Percentiles rank a stretch among this genome's conserved stretches.
phyloP scores from a whole-genome alignment of 2,888 invertebrate species.

The Heliconius cydno region DNA sequence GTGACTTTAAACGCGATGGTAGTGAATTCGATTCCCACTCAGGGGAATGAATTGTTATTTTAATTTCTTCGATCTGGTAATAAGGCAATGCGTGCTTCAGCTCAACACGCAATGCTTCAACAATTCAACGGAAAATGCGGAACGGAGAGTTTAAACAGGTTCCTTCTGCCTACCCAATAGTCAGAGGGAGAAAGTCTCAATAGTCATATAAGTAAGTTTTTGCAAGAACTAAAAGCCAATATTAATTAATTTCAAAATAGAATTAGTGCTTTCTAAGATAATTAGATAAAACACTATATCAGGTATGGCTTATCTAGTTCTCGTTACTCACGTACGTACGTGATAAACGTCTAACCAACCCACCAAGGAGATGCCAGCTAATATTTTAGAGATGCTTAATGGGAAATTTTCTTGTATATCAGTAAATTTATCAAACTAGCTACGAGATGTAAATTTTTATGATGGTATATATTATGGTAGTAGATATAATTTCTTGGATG shows the following conservation, averaged over 20 bases:
- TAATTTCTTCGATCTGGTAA: no score
- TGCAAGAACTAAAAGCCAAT: slow-evolving; percentile 15
- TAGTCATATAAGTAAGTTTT: background rate
- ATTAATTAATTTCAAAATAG: slow-evolving; percentile 24
- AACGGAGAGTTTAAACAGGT: no score
- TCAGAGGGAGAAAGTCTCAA: background rate
- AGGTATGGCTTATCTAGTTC: slow-evolving; percentile 29
- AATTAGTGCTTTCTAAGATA: slow-evolving; percentile 4
- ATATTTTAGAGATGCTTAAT: background rate
- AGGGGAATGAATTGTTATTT: no score
- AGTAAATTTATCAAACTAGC: background rate
- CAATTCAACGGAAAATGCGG: no score
- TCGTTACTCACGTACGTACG: slow-evolving; percentile 32
- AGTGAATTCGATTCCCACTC: no score
- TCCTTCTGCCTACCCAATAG: no score
- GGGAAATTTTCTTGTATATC: background rate
- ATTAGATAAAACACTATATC: slow-evolving; percentile 22
- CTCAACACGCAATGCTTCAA: no score
- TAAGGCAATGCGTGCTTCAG: no score
- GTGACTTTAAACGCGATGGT: no score
- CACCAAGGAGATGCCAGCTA: background rate
- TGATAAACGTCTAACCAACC: slow-evolving; percentile 16
- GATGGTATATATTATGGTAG: background rate
- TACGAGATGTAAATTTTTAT: background rate
- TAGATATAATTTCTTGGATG: no score